phyloP scores from a whole-genome alignment of 2,113 vertebrate species.

The Herpailurus yagouaroundi region DNA sequence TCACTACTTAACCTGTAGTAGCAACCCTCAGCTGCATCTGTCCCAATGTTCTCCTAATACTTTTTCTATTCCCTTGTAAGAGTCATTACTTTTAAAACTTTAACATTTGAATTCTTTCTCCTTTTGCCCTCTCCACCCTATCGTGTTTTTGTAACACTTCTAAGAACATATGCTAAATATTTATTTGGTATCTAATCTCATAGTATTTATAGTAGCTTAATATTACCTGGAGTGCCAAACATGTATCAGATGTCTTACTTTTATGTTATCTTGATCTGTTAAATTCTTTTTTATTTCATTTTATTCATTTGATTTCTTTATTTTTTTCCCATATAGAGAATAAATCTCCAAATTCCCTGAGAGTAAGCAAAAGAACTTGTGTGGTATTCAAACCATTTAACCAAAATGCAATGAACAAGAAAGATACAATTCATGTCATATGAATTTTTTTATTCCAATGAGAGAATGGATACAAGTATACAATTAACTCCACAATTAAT shows the following conservation, averaged over 20 bases:
- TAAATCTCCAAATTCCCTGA: slow-evolving; percentile 7
- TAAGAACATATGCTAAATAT: slow-evolving; percentile 25
- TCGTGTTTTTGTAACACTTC: neutral
- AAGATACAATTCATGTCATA: neutral
- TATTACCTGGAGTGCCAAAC: neutral
- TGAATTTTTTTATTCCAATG: slow-evolving; percentile 31
- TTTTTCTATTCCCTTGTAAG: neutral
- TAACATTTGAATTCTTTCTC: neutral
- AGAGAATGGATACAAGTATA: neutral
- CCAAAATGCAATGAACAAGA: neutral
- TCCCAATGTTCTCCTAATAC: neutral
- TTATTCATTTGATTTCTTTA: neutral
- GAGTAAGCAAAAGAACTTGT: neutral
- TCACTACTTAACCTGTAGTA: neutral
- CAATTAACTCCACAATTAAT: neutral
- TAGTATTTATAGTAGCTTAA: neutral
- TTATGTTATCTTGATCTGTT: neutral
- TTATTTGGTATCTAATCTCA: slow-evolving; percentile 28
- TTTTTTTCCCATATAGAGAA: neutral
- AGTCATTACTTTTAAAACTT: slow-evolving; percentile 17
- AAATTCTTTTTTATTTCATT: neutral
- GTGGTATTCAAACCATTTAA: slow-evolving; percentile 6
- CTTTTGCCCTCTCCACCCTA: neutral
- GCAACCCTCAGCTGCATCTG: neutral
- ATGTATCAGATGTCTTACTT: neutral